Percentiles rank a stretch among this genome's conserved stretches.
Evolutionary conservation across 2,113 vertebrate genomes (phyloP).

Genomic region (Gymnocephalus cernua): DNA sequence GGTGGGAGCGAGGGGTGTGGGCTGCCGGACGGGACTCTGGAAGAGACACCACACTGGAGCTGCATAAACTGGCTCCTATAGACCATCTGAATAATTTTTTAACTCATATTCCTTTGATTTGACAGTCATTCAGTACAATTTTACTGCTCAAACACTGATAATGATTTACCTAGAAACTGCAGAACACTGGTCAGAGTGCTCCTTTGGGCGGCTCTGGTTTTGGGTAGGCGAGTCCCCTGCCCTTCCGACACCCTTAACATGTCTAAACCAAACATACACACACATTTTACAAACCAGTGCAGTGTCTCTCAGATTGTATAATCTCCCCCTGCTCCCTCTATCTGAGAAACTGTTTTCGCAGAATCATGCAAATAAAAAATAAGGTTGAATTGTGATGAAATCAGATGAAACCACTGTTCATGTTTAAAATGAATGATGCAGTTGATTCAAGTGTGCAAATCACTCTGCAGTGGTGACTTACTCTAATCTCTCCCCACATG

Average conservation of each 20-base stretch:
- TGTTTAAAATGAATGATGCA: slow-evolving; percentile 26
- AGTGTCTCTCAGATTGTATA: slow-evolving; percentile 17
- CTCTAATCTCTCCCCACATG: slow-evolving; percentile 39
- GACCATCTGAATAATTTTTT: slow-evolving; percentile 16
- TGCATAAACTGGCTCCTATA: slow-evolving; percentile 55
- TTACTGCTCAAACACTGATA: not conserved
- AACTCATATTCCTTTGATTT: not conserved
- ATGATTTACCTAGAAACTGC: slow-evolving; percentile 92
- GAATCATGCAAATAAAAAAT: slow-evolving; percentile 3
- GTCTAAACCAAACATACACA: slow-evolving; percentile 88
- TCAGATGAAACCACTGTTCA: not conserved
- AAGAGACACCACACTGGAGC: slow-evolving; percentile 66
- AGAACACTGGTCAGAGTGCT: slow-evolving; percentile 95
- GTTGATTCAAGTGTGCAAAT: not conserved
- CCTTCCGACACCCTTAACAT: slow-evolving; percentile 93
- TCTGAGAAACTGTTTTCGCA: not conserved
- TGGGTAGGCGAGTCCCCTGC: slow-evolving; percentile 89
- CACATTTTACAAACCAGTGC: slow-evolving; percentile 58
- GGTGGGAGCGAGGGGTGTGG: slow-evolving; percentile 88
- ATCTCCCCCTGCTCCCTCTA: not conserved
- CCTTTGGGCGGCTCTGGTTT: slow-evolving; percentile 90
- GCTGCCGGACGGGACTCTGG: slow-evolving; percentile 92
- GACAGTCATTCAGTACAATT: not conserved
- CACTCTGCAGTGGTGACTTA: slow-evolving; percentile 7
- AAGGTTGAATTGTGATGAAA: not conserved